Conservation (phyloP, 1,140 invertebrate species). For the Tyrophagus putrescentiae region DNA sequence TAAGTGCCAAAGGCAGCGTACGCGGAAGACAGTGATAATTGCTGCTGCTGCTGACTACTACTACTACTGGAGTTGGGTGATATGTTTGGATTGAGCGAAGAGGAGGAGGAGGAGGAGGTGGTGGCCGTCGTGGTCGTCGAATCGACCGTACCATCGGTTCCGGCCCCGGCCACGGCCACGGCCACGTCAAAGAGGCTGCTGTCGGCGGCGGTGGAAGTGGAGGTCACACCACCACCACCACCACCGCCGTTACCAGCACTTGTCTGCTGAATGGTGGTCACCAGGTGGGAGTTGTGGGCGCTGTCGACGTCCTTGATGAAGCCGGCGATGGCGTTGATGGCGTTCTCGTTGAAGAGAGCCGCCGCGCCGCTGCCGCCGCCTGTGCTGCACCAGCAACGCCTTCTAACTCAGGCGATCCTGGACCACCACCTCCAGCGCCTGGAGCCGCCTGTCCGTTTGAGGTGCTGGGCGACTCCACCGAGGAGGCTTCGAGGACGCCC, state of each 20-base stretch:
- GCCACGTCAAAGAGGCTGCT: neutral
- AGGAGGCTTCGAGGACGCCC: neutral
- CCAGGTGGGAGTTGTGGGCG: neutral
- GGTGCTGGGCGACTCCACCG: neutral
- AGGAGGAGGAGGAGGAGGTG: no score
- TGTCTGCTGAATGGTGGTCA: neutral
- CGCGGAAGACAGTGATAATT: neutral
- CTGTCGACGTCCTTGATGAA: neutral
- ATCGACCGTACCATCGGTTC: neutral
- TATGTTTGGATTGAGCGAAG: no score
- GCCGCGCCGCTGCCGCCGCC: no score
- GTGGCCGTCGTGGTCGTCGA: conserved; percentile 10
- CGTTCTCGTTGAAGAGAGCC: no score
- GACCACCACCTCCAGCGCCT: neutral
- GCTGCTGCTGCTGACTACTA: neutral
- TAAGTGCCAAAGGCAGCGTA: neutral
- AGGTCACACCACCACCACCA: conserved; percentile 8
- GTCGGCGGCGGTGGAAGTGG: neutral
- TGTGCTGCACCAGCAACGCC: neutral
- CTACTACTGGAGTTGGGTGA: no score
- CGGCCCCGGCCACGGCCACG: neutral
- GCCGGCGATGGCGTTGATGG: neutral
- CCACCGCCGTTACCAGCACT: no score
- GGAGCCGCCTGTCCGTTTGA: neutral
- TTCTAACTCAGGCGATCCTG: neutral